phyloP scores from a whole-genome alignment of 2,888 invertebrate species.

The Sisyra terminalis region DNA sequence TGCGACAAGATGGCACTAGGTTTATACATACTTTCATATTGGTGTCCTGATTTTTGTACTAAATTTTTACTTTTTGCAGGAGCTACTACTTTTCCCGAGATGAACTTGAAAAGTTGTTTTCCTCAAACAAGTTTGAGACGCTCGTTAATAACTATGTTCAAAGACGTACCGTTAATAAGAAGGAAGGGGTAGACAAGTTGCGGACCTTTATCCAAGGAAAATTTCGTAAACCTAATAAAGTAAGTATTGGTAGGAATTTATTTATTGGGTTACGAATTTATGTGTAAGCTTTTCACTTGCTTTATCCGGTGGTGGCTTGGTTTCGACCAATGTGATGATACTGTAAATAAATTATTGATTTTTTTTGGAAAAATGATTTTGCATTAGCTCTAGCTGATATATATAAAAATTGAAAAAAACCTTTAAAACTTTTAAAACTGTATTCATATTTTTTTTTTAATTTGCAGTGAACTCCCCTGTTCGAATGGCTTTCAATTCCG shows the following conservation, averaged over 20 bases:
- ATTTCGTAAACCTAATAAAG: constrained; percentile 36
- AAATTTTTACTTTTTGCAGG: constrained; percentile 27
- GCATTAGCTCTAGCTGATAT: constrained; percentile 3
- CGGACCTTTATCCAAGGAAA: constrained; percentile 88
- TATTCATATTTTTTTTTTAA: too few species aligned
- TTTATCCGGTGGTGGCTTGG: too few species aligned
- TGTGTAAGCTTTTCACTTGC: too few species aligned
- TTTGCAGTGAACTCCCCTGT: too few species aligned
- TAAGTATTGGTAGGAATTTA: neutral
- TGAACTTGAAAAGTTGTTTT: constrained; percentile 47
- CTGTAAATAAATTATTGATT: neutral
- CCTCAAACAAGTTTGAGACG: constrained; percentile 50
- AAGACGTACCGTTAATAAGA: constrained; percentile 78
- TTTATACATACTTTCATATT: constrained; percentile 18
- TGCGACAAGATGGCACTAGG: constrained; percentile 93
- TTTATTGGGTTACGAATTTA: too few species aligned
- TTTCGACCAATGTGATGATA: too few species aligned
- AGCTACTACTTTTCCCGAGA: constrained; percentile 69
- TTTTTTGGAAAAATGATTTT: neutral
- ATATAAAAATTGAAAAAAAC: too few species aligned
- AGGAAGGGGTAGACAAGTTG: constrained; percentile 80
- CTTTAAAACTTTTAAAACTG: too few species aligned
- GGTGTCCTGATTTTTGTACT: neutral
- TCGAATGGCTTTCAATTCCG: too few species aligned
- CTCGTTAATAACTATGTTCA: constrained; percentile 61